Conservation (phyloP, 2,888 invertebrate genomes). For the Eurytoma californica region DNA sequence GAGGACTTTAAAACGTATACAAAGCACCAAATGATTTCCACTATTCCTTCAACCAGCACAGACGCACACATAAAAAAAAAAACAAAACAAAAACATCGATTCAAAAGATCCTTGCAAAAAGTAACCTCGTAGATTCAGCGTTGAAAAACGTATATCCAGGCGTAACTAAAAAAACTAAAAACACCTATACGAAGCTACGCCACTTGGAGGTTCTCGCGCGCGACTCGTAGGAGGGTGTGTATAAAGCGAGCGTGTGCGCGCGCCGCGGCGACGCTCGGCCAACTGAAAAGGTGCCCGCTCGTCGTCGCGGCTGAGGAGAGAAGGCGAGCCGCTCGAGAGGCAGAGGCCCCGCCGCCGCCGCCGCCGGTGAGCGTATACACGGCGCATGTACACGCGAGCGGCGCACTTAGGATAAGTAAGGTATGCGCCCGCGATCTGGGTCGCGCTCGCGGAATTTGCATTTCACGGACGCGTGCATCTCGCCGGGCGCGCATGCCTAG, state of each 20-base stretch:
- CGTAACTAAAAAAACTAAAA: too few species aligned
- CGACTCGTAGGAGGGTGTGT: not conserved
- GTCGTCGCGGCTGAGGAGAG: not conserved
- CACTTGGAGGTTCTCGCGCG: too few species aligned
- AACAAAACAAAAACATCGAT: not conserved
- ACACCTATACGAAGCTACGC: too few species aligned
- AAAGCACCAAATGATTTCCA: slow-evolving; percentile 44
- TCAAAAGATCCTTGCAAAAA: too few species aligned
- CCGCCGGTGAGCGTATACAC: not conserved
- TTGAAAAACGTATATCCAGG: too few species aligned
- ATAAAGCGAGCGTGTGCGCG: slow-evolving; percentile 34
- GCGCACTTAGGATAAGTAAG: not conserved
- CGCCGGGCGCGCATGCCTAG: not conserved
- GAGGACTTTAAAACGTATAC: not conserved
- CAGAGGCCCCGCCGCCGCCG: slow-evolving; percentile 4
- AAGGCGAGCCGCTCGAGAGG: not conserved
- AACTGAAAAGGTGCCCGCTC: slow-evolving; percentile 52
- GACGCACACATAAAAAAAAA: not conserved
- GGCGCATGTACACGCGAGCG: slow-evolving; percentile 10
- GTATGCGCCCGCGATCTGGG: slow-evolving; percentile 45
- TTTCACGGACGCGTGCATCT: slow-evolving; percentile 44
- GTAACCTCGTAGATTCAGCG: too few species aligned
- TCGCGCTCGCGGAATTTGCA: slow-evolving; percentile 56
- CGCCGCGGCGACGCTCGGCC: slow-evolving; percentile 53
- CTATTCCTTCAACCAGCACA: not conserved